phyloP scores from a whole-genome alignment of 2,888 invertebrate species.

The Strigamia maritima region DNA sequence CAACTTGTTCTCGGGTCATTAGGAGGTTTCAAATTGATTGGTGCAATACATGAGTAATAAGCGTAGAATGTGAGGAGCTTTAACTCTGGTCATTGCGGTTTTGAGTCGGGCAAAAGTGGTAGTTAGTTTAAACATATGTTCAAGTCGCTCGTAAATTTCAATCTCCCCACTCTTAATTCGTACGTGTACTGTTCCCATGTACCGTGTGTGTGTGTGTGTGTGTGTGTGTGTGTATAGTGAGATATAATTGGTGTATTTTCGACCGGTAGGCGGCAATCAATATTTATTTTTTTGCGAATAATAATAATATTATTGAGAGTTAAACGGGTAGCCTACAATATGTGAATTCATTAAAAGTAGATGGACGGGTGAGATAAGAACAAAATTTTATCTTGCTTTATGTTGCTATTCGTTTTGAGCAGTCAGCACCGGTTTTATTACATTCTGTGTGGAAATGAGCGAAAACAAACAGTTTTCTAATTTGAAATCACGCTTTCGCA shows the following conservation, averaged over 20 bases:
- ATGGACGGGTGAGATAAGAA: background rate
- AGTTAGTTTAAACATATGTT: constrained; percentile 16
- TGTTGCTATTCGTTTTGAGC: background rate
- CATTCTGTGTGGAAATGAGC: constrained; percentile 9
- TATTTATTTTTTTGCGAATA: background rate
- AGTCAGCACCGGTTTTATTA: constrained; percentile 23
- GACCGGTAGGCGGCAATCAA: background rate
- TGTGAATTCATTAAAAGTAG: constrained; percentile 7
- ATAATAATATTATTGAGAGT: background rate
- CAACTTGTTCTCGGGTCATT: constrained; percentile 19
- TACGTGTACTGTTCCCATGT: background rate
- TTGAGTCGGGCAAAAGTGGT: background rate
- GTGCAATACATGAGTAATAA: background rate
- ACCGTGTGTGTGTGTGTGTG: no score
- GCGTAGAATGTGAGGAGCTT: background rate
- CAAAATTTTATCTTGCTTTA: background rate
- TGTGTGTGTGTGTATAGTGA: constrained; percentile 16
- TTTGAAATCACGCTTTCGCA: constrained; percentile 14
- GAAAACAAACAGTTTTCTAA: constrained; percentile 16
- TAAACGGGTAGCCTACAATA: background rate
- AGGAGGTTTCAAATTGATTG: constrained; percentile 14
- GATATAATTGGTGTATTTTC: constrained; percentile 4
- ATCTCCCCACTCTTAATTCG: constrained; percentile 5
- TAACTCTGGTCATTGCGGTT: constrained; percentile 7
- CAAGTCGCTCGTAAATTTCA: background rate